phyloP scores from a whole-genome alignment of 37 sponge, comb jelly and placozoan species.

The Diacarnus erythraeanus region DNA sequence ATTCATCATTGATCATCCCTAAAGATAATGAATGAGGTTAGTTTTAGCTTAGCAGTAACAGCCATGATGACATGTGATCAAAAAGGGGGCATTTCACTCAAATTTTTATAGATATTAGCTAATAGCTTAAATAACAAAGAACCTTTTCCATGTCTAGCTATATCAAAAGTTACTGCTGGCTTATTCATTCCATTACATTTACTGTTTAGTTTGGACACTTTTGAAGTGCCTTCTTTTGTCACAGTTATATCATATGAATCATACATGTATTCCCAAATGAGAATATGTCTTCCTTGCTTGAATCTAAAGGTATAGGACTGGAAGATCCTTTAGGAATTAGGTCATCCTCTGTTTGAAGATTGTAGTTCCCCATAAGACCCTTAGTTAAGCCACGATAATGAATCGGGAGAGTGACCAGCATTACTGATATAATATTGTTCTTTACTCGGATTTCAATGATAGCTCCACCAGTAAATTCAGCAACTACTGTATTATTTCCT shows the following conservation, averaged over 20 bases:
- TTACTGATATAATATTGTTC: constrained; percentile 29
- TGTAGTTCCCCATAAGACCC: constrained; percentile 51
- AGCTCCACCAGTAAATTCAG: constrained; percentile 10
- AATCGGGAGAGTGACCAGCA: constrained; percentile 26
- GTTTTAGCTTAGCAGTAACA: too few species aligned
- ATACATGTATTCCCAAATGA: constrained; percentile 54
- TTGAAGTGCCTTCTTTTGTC: too few species aligned
- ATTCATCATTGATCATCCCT: constrained; percentile 41
- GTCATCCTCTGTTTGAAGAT: constrained; percentile 43
- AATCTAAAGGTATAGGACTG: constrained; percentile 7
- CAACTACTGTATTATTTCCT: constrained; percentile 16
- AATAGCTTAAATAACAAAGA: too few species aligned
- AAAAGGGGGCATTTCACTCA: too few species aligned
- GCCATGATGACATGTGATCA: too few species aligned
- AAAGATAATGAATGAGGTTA: too few species aligned
- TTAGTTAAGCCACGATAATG: not conserved
- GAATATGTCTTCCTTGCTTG: constrained; percentile 34
- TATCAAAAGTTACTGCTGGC: too few species aligned
- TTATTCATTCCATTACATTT: too few species aligned
- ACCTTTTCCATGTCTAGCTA: too few species aligned
- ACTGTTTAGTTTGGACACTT: too few species aligned
- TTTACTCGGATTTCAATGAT: constrained; percentile 14
- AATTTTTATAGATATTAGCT: too few species aligned
- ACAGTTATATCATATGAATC: too few species aligned
- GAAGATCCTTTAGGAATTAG: constrained; percentile 2